phyloP scores from a whole-genome alignment of 2,797 vertebrate genomes.

The Phrynocephalus forsythii region DNA sequence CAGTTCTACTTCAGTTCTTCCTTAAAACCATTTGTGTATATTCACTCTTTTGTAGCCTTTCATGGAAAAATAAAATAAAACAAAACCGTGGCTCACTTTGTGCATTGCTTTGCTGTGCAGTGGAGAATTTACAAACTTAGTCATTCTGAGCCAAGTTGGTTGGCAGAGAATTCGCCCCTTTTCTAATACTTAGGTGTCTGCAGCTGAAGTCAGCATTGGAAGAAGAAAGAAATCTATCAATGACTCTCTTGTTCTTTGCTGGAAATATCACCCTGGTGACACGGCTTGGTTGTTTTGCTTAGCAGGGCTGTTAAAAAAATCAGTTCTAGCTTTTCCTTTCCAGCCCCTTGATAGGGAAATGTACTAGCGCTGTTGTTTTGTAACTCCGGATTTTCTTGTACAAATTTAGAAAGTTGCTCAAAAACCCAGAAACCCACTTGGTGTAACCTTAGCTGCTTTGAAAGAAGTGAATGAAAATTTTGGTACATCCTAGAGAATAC shows the following conservation, averaged over 20 bases:
- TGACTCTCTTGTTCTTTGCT: slow-evolving; percentile 51
- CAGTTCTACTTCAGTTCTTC: slow-evolving; percentile 44
- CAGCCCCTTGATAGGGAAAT: slow-evolving; percentile 36
- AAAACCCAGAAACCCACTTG: slow-evolving; percentile 38
- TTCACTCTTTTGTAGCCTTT: slow-evolving; percentile 39
- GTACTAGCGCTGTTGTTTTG: slow-evolving; percentile 43
- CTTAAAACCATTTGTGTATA: slow-evolving; percentile 38
- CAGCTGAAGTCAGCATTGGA: slow-evolving; percentile 60
- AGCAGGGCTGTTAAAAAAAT: slow-evolving; percentile 44
- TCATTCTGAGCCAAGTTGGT: slow-evolving; percentile 21
- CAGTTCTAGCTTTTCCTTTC: slow-evolving; percentile 32
- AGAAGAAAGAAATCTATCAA: slow-evolving; percentile 61
- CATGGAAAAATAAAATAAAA: slow-evolving; percentile 32
- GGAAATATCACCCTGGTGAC: slow-evolving; percentile 32
- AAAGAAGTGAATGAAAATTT: slow-evolving; percentile 76
- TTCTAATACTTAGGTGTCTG: slow-evolving; percentile 24
- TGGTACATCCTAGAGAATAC: slow-evolving; percentile 76
- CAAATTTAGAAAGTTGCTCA: slow-evolving; percentile 39
- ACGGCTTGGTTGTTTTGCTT: slow-evolving; percentile 44
- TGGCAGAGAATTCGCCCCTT: slow-evolving; percentile 47
- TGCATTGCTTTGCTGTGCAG: slow-evolving; percentile 4
- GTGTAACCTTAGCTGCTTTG: slow-evolving; percentile 65
- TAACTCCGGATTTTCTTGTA: slow-evolving; percentile 48
- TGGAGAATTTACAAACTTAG: slow-evolving; percentile 63
- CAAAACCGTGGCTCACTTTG: slow-evolving; percentile 20